Evolutionary conservation across 2,113 vertebrate species (phyloP), one percentile per base, ranked within the genome.

Genomic region (Cavia porcellus): DNA sequence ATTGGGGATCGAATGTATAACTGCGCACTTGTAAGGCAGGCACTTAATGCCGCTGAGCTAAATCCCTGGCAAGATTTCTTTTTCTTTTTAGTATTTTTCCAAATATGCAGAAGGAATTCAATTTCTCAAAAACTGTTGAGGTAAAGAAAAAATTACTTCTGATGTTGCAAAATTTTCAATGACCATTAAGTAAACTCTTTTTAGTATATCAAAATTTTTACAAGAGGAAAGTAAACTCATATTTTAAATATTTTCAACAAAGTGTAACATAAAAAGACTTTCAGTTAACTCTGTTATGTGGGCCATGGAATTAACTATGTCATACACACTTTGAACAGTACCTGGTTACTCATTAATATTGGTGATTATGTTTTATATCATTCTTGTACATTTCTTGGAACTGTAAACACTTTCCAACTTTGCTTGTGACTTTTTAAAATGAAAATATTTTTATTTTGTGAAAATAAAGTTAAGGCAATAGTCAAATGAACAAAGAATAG

Each of bases 281-380:
- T 90, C 59, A 61, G 68, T 79, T 75, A 89, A 94, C 32, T 79
- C 45, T 93, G 82, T 81, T 90, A 42, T 57, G 47, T 77, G 79
- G 22, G 84, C 25, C n/a, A n/a, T 92, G 57, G 62, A 88, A 92
- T 94, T 93, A 96, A 84, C 57, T 80, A 86, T 32, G 83, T 90
- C 79, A 92, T 7, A 84, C 20, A 88, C 84, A 66, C 89, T 57
- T 97, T 86, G 96, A 84, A 94, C 45, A 94, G 92, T 70, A 94
- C 92, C 52, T 92, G 45, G 77, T 92, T 97, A 96, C 92, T 97
- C 62, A 96, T 96, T 94, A 77, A 75, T 85, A 87, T 52, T n/a
- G 42, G 22, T 30, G 81, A 25, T 90, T 94, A 61, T 42, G 47
- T 82, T 89, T 89, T 90, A 84, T 24, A 72, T 81, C 12, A 90